Evolutionary conservation across 2,113 vertebrate species (phyloP), one percentile per base, ranked within the genome.

Genomic region (Panthera uncia): DNA sequence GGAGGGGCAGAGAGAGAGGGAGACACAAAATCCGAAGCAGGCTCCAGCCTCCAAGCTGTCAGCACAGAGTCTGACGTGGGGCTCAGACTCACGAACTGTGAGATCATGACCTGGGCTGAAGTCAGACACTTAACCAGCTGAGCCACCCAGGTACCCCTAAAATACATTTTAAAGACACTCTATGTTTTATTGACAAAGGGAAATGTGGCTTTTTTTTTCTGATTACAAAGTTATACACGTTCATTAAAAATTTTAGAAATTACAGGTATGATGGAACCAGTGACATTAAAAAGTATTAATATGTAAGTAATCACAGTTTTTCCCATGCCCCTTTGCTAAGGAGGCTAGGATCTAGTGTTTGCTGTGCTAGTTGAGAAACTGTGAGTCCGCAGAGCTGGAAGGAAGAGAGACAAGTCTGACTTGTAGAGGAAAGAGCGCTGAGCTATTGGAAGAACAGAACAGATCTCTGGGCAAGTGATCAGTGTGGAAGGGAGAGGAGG

Each of bases 151-250:
- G 57, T 61, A 7, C 21, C 57, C 57, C 57, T 89, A 96, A 71
- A 33, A 23, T n/a, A 84, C 41, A 65, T 71, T 82, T 94, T 38
- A 78, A 92, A 92, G 36, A 45, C 29, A 9, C 14, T 83, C 10
- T 83, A 31, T 74, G 23, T 73, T 91, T 96, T 93, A 80, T 63
- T 69, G 33, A 41, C 83, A 93, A 96, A 95, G 94, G 31, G 76
- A 38, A 85, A 92, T 3, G 45, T 63, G 31, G 18, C 4, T 61
- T 80, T 66, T 61, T n/a, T 41, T 21, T 29, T 2, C 92, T 81
- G 29, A 85, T 94, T 78, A 41, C 4, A 50, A 94, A 65, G 57
- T 94, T 89, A 69, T 3, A 38, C 10, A 41, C 73, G 4, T 79
- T 97, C 31, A 69, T 92, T 91, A 55, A 82, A 61, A 73, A 31